Evolutionary conservation across 2,797 vertebrate genomes (phyloP).

Genomic region (Anguilla pacifica): DNA sequence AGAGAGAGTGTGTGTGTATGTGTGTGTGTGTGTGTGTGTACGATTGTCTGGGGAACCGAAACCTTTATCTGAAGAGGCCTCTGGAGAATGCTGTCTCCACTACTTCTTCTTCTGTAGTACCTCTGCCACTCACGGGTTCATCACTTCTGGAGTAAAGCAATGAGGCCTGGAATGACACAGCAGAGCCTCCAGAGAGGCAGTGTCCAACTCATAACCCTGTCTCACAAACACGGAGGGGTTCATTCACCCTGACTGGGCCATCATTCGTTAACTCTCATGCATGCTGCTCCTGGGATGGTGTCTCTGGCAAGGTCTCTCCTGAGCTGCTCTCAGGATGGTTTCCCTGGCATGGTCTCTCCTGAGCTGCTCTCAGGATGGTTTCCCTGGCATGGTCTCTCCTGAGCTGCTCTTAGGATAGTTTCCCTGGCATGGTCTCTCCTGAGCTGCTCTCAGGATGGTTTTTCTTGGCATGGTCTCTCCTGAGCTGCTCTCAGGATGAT

Average conservation of each 20-base stretch:
- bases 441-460: too few species aligned
- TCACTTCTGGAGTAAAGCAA: not conserved
- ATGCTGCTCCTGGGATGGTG: not conserved
- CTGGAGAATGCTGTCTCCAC: not conserved
- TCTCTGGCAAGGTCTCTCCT: too few species aligned
- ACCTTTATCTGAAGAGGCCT: not conserved
- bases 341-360: constrained; percentile 44
- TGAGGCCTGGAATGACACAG: not conserved
- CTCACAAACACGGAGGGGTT: not conserved
- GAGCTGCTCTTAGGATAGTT: too few species aligned
- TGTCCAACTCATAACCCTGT: too few species aligned
- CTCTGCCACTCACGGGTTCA: not conserved
- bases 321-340: not conserved
- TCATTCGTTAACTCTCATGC: not conserved
- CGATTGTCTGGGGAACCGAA: not conserved
- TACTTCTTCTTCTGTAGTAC: not conserved
- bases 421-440: too few species aligned
- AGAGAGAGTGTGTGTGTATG: too few species aligned
- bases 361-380: too few species aligned
- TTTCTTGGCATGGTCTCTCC: too few species aligned
- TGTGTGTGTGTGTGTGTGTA: too few species aligned
- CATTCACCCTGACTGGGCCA: not conserved
- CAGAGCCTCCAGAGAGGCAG: too few species aligned
- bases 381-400: too few species aligned
- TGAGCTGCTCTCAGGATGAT: too few species aligned